These are phyloP conservation scores for Zaprionus lineosus DNA, from an alignment of 2,888 invertebrate genomes.

Conservation along the genomic window DNA sequence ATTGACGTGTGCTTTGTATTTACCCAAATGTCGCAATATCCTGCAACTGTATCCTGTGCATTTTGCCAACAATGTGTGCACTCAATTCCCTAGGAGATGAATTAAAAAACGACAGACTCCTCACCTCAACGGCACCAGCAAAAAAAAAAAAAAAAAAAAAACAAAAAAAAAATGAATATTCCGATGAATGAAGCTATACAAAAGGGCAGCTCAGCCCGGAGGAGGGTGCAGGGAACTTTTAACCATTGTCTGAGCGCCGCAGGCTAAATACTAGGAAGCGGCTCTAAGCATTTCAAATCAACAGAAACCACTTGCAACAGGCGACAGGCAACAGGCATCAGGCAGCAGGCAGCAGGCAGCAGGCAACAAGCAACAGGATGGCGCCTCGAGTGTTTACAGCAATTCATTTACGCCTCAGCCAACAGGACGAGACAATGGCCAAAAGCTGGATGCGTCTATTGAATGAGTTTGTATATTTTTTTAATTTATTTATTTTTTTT, in stretches of 20 bases:
- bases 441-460: conserved; percentile 27
- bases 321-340: no score
- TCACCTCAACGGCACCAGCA: conserved; percentile 28
- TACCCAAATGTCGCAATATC: conserved; percentile 58
- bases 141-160: background rate
- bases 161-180: conserved; percentile 38
- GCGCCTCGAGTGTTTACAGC: conserved; percentile 46
- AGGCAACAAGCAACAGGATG: conserved; percentile 32
- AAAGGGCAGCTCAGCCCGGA: conserved; percentile 4
- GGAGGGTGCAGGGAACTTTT: conserved; percentile 22
- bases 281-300: conserved; percentile 53
- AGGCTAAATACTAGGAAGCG: conserved; percentile 51
- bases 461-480: no score
- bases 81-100: conserved; percentile 49
- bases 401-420: conserved; percentile 50
- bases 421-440: conserved; percentile 35
- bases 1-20: conserved; percentile 52
- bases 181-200: conserved; percentile 26
- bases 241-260: conserved; percentile 51
- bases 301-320: conserved; percentile 48
- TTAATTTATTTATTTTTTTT: no score
- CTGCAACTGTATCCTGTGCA: conserved; percentile 51
- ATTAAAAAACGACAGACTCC: conserved; percentile 52
- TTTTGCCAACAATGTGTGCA: conserved; percentile 53
- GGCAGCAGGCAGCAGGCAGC: no score